Percentiles rank a stretch among this genome's conserved stretches.
phyloP scores from a whole-genome alignment of 1,140 invertebrate genomes.

The Belonocnema kinseyi region DNA sequence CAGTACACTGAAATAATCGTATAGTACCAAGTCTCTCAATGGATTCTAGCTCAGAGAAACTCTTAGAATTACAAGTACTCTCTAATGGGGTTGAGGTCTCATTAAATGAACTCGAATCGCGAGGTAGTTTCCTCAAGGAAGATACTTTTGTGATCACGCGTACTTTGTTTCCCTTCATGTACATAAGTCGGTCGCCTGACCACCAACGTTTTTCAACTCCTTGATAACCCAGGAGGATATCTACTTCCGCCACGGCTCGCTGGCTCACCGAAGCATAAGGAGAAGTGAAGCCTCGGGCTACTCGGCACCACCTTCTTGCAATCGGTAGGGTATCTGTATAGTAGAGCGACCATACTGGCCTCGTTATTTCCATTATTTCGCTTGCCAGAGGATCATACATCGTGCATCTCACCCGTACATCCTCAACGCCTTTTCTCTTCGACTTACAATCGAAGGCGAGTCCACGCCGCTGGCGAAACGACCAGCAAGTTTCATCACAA shows the following conservation, averaged over 20 bases:
- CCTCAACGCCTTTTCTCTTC: not conserved
- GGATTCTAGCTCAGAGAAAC: too few species aligned
- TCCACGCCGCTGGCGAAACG: conserved; percentile 4
- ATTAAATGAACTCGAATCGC: not conserved
- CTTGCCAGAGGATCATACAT: conserved; percentile 48
- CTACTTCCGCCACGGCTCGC: conserved; percentile 42
- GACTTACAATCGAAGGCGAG: conserved; percentile 21
- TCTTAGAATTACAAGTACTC: not conserved
- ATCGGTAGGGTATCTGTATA: conserved; percentile 49
- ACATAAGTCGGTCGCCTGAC: conserved; percentile 4
- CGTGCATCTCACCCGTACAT: conserved; percentile 36
- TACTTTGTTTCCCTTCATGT: conserved; percentile 6
- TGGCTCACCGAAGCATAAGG: conserved; percentile 44
- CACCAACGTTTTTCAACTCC: conserved; percentile 42
- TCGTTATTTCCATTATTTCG: conserved; percentile 61
- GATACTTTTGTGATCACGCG: not conserved
- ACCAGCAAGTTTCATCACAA: not conserved
- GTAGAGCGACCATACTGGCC: conserved; percentile 47
- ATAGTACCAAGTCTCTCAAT: too few species aligned
- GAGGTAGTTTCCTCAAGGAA: not conserved
- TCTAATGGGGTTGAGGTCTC: not conserved
- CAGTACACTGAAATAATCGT: too few species aligned
- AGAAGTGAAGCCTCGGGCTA: conserved; percentile 49
- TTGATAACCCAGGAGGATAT: conserved; percentile 39
- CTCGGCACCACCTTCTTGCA: conserved; percentile 50